A percentile compares a stretch with the other conserved stretches of the same genome.
Conservation (phyloP, 2,888 invertebrate species). For the Tinea pellionella region DNA sequence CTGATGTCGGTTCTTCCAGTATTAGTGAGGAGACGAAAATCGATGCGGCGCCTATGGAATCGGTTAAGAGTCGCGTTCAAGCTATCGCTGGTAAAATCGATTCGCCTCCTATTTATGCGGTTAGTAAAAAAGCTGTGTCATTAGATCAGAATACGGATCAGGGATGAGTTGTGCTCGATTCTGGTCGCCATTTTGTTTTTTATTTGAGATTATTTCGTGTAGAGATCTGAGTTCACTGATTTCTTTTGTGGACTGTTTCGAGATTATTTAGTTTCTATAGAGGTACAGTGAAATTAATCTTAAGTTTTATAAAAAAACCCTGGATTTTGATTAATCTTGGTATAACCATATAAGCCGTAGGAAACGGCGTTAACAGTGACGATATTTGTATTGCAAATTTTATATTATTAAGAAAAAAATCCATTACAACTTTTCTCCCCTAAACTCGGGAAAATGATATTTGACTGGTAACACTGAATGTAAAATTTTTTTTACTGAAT, state of each 20-base stretch:
- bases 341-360: too few relatives aligned
- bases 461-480: too few relatives aligned
- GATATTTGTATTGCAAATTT: too few relatives aligned
- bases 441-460: too few relatives aligned
- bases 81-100: constrained; percentile 52
- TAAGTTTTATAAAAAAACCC: too few relatives aligned
- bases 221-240: not conserved
- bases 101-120: constrained; percentile 52
- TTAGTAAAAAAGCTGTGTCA: constrained; percentile 54
- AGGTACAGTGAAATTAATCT: not conserved
- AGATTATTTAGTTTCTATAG: not conserved
- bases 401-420: too few relatives aligned
- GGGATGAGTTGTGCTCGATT: constrained; percentile 31
- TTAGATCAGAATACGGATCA: constrained; percentile 49
- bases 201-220: not conserved
- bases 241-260: not conserved
- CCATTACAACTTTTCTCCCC: too few relatives aligned
- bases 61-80: constrained; percentile 56
- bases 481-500: too few relatives aligned
- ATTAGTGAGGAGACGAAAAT: constrained; percentile 38
- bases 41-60: constrained; percentile 48
- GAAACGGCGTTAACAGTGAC: too few relatives aligned
- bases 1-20: constrained; percentile 36
- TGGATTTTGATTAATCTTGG: too few relatives aligned
- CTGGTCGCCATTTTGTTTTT: not conserved